Percentiles rank a stretch among this genome's conserved stretches.
phyloP scores from a whole-genome alignment of 2,888 invertebrate species.

The Lasioglossum calceatum region DNA sequence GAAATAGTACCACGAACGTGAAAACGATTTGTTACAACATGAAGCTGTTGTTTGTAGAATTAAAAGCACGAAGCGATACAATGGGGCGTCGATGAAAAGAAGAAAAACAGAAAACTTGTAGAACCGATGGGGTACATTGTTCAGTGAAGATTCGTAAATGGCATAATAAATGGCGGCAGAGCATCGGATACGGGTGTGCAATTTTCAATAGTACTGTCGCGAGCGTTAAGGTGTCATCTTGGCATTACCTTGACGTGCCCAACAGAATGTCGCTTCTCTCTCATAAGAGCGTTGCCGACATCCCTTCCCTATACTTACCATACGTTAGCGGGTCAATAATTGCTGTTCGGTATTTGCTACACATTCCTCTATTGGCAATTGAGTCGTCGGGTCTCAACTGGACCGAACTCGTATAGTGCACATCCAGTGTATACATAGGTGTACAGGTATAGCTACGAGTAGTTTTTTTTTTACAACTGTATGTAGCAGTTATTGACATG shows the following conservation, averaged over 20 bases:
- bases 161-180: conserved; percentile 1
- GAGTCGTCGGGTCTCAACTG: neutral
- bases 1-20: neutral
- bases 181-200: conserved; percentile 14
- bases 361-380: conserved; percentile 31
- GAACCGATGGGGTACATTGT: neutral
- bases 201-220: conserved; percentile 25
- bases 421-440: neutral
- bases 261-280: conserved; percentile 73
- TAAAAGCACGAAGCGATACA: neutral
- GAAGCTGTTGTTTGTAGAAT: neutral
- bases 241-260: conserved; percentile 77
- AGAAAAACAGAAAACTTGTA: neutral
- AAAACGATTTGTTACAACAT: neutral
- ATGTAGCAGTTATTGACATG: neutral
- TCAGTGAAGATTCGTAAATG: neutral
- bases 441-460: neutral
- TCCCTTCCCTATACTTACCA: conserved; percentile 76
- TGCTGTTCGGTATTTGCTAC: conserved; percentile 62
- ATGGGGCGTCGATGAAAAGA: neutral
- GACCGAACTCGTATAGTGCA: neutral
- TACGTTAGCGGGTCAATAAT: conserved; percentile 75
- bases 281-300: conserved; percentile 74
- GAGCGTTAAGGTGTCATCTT: conserved; percentile 61
- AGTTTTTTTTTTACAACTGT: neutral